These are phyloP conservation scores for Leucania comma DNA, from an alignment of 2,888 invertebrate genomes.

Conservation along the genomic window DNA sequence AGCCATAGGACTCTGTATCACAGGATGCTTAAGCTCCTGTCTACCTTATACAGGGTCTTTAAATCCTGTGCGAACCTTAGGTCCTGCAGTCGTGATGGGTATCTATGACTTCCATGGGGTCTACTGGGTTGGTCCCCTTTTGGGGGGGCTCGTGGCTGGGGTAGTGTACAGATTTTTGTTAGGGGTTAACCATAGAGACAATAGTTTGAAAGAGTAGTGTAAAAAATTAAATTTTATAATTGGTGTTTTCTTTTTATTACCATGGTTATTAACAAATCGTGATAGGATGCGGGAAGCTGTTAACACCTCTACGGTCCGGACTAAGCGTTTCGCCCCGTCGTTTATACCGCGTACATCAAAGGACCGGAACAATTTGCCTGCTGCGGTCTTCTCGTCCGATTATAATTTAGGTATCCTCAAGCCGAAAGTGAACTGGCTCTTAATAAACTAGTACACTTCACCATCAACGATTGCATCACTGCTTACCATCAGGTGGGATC, in stretches of 20 bases:
- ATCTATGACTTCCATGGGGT: constrained; percentile 65
- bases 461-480: too few species aligned
- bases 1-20: constrained; percentile 67
- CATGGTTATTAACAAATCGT: too few species aligned
- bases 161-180: constrained; percentile 64
- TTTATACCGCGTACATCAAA: too few species aligned
- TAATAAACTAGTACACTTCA: too few species aligned
- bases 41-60: constrained; percentile 64
- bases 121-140: constrained; percentile 66
- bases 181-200: not conserved
- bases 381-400: too few species aligned
- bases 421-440: too few species aligned
- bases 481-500: too few species aligned
- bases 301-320: too few species aligned
- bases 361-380: too few species aligned
- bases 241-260: not conserved
- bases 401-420: too few species aligned
- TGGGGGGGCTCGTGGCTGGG: constrained; percentile 66
- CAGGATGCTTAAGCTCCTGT: constrained; percentile 66
- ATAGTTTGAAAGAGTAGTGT: not conserved
- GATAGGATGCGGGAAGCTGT: too few species aligned
- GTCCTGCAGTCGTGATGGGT: constrained; percentile 66
- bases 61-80: constrained; percentile 66
- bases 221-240: not conserved
- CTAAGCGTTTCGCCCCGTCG: too few species aligned